Percentiles rank a stretch among this genome's conserved stretches.
These are phyloP conservation scores for Tarsius wallacei DNA, from an alignment of 2,797 vertebrate species.

Conservation along the genomic window DNA sequence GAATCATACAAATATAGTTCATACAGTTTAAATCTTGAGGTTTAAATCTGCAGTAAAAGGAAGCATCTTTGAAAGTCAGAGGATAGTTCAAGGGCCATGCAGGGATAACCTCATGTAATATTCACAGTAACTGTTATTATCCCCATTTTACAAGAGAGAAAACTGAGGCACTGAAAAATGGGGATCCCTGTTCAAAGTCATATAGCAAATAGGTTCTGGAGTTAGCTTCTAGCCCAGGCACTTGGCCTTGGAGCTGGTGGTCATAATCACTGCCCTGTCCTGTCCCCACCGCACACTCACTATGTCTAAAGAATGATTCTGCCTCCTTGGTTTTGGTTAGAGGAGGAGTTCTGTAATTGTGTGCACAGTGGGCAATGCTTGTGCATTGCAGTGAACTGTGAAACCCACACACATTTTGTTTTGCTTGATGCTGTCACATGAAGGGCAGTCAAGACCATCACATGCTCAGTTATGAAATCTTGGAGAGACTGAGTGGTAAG, in stretches of 20 bases:
- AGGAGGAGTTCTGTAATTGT: neutral
- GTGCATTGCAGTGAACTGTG: no score
- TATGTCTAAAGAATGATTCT: neutral
- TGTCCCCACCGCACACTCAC: neutral
- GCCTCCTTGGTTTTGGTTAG: neutral
- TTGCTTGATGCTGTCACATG: neutral
- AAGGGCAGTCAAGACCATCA: neutral
- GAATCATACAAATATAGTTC: neutral
- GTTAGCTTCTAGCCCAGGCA: neutral
- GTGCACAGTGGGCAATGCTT: neutral
- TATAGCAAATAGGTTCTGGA: neutral
- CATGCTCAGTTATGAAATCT: neutral
- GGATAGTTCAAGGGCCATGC: neutral
- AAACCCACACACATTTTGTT: neutral
- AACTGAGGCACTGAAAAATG: neutral
- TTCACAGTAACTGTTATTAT: neutral
- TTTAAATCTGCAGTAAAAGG: neutral
- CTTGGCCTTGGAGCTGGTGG: neutral
- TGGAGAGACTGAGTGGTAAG: fast-evolving
- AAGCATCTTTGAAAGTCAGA: neutral
- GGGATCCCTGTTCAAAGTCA: neutral
- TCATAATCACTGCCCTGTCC: neutral
- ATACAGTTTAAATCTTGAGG: neutral
- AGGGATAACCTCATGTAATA: neutral
- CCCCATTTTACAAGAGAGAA: neutral